Percentiles rank a stretch among this genome's conserved stretches.
Conservation (phyloP, 2,888 invertebrate genomes). For the Lathronympha strigana region DNA sequence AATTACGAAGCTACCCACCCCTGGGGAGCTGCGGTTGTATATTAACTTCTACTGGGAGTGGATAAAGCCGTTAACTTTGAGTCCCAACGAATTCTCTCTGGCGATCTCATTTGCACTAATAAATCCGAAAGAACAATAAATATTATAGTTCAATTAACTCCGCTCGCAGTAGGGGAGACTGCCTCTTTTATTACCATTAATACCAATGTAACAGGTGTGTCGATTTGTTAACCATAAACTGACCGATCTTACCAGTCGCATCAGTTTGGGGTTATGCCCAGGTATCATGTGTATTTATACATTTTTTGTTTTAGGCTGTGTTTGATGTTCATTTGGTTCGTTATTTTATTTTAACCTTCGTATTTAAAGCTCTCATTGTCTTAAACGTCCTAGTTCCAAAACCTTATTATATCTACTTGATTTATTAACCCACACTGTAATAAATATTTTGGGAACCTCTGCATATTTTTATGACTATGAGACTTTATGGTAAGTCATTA, state of each 20-base stretch:
- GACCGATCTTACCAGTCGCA: slow-evolving; percentile 5
- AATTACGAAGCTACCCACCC: slow-evolving; percentile 64
- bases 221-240: slow-evolving; percentile 52
- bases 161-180: slow-evolving; percentile 43
- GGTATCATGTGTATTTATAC: too few relatives aligned
- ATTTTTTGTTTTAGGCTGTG: too few relatives aligned
- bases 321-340: neutral
- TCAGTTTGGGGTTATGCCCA: slow-evolving; percentile 4
- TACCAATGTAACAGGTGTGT: slow-evolving; percentile 74
- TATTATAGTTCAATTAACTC: slow-evolving; percentile 51
- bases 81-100: slow-evolving; percentile 59
- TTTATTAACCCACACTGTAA: neutral
- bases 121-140: slow-evolving; percentile 52
- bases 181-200: slow-evolving; percentile 45
- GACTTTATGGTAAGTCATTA: neutral
- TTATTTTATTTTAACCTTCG: neutral
- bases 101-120: slow-evolving; percentile 52
- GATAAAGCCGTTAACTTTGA: slow-evolving; percentile 64
- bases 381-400: neutral
- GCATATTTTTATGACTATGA: neutral
- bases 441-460: neutral
- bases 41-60: slow-evolving; percentile 69
- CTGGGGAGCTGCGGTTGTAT: slow-evolving; percentile 60
- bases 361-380: neutral
- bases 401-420: neutral